A percentile compares a stretch with the other conserved stretches of the same genome.
These are phyloP conservation scores for Heterotis niloticus DNA, from an alignment of 2,113 vertebrate species.

Conservation along the genomic window DNA sequence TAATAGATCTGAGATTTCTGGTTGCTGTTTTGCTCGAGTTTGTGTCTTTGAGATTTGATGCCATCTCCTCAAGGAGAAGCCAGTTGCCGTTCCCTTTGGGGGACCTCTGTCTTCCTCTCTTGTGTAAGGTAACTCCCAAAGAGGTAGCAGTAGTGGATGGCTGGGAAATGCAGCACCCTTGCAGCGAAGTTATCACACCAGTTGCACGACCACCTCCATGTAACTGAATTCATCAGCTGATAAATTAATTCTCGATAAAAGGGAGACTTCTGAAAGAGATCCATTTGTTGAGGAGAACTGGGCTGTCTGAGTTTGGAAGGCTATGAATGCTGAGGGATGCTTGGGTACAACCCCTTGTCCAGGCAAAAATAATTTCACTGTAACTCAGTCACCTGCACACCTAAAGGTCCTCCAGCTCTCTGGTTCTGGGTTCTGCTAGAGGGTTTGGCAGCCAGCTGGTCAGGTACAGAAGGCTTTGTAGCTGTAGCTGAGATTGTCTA, in stretches of 20 bases:
- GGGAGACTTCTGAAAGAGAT: not conserved
- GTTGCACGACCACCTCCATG: too few relatives aligned
- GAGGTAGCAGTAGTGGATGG: not conserved
- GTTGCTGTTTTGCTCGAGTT: not conserved
- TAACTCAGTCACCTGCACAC: not conserved
- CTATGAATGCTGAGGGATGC: too few relatives aligned
- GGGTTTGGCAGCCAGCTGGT: too few relatives aligned
- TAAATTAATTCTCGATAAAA: not conserved
- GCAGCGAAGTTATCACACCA: not conserved
- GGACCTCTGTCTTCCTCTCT: not conserved
- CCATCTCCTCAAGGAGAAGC: conserved; percentile 9
- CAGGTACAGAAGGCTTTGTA: too few relatives aligned
- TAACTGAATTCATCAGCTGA: too few relatives aligned
- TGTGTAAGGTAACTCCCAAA: not conserved
- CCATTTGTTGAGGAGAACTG: not conserved
- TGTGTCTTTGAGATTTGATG: conserved; percentile 29
- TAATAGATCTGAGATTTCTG: conserved; percentile 25
- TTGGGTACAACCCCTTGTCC: too few relatives aligned
- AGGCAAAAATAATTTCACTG: too few relatives aligned
- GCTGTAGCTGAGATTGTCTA: too few relatives aligned
- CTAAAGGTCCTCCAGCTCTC: not conserved
- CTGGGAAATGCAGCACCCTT: not conserved
- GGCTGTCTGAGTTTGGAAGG: not conserved
- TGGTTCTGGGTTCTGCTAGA: not conserved
- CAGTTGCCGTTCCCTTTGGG: not conserved